Percentiles rank a stretch among this genome's conserved stretches.
Conservation (phyloP, 1,140 invertebrate genomes). For the Hyles euphorbiae region DNA sequence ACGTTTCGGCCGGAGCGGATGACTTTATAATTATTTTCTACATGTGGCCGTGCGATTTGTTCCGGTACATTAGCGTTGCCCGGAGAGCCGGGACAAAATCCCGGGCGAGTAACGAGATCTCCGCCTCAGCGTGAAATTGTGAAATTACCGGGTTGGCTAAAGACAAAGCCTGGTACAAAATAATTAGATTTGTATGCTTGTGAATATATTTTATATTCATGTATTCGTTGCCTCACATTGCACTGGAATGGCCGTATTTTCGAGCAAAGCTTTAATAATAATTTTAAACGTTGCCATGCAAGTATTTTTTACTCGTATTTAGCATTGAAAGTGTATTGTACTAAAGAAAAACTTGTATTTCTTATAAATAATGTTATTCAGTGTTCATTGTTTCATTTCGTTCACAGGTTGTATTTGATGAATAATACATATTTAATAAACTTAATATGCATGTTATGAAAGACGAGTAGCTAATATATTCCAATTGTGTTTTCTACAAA, state of each 20-base stretch:
- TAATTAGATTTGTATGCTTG: background rate
- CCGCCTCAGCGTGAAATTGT: slow-evolving; percentile 69
- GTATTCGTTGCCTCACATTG: no score
- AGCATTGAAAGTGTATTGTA: no score
- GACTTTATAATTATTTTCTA: slow-evolving; percentile 66
- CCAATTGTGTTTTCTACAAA: no score
- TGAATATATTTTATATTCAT: background rate
- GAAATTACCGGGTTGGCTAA: slow-evolving; percentile 54
- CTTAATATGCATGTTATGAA: background rate
- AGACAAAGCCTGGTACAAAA: slow-evolving; percentile 11
- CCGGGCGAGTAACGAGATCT: slow-evolving; percentile 62
- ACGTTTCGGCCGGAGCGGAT: slow-evolving; percentile 38
- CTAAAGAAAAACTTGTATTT: no score
- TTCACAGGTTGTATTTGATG: no score
- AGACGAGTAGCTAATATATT: background rate
- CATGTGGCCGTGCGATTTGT: slow-evolving; percentile 60
- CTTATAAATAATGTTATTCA: no score
- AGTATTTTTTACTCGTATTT: no score
- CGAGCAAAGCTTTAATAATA: no score
- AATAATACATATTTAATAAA: background rate
- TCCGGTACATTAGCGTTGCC: slow-evolving; percentile 60
- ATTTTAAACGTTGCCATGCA: no score
- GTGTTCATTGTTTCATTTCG: no score
- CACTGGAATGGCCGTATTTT: no score
- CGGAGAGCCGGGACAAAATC: slow-evolving; percentile 46